Evolutionary conservation across 2,113 vertebrate species (phyloP).

Genomic region (Calidris pygmaea): DNA sequence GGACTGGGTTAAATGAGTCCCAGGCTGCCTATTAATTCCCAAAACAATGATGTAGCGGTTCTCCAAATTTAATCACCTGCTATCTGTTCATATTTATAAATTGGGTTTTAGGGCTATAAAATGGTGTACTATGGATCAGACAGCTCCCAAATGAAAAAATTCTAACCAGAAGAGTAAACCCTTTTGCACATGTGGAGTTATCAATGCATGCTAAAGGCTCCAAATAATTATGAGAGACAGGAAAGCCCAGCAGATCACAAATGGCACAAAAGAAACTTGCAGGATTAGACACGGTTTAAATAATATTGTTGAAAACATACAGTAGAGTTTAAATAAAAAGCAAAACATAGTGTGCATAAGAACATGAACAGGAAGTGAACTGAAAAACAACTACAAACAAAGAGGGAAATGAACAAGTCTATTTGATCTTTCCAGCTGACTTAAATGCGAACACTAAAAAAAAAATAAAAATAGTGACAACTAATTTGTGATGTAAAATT

Average conservation of each 20-base stretch:
- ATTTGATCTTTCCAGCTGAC: conserved; percentile 49
- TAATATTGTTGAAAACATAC: background rate
- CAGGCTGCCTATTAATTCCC: background rate
- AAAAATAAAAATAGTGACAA: background rate
- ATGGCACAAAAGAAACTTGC: background rate
- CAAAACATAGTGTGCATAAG: background rate
- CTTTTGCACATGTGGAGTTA: background rate
- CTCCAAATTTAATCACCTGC: background rate
- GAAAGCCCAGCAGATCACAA: conserved; percentile 3
- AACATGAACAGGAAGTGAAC: conserved; percentile 15
- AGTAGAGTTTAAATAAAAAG: conserved; percentile 13
- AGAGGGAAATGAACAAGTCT: conserved; percentile 37
- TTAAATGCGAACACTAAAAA: background rate
- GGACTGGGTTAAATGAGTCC: background rate
- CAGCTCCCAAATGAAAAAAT: background rate
- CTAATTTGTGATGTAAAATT: conserved; percentile 55
- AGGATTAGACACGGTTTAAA: background rate
- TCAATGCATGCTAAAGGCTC: background rate
- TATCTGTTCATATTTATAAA: background rate
- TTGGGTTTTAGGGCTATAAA: background rate
- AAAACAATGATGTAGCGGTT: background rate
- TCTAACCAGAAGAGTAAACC: background rate
- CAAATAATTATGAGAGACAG: background rate
- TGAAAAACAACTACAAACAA: conserved; percentile 32
- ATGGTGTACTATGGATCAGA: background rate